Evolutionary conservation across 2,888 invertebrate species (phyloP).

Genomic region (Dryadula phaetusa): DNA sequence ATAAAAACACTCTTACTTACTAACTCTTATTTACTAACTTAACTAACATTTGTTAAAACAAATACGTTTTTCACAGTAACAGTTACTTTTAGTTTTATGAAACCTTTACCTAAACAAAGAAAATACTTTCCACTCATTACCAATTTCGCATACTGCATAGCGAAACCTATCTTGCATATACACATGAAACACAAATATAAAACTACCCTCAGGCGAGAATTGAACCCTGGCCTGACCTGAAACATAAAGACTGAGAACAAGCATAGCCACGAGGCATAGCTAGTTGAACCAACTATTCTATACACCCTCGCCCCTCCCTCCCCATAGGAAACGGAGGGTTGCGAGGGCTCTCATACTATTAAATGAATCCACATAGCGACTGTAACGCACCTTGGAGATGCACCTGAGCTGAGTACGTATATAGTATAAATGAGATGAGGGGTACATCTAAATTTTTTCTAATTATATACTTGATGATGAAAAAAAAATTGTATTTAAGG

Average conservation of each 20-base stretch:
- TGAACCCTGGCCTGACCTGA: conserved; percentile 5
- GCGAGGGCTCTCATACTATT: conserved; percentile 31
- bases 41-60: no score
- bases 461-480: conserved; percentile 4
- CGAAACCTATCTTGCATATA: background rate
- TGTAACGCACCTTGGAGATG: conserved; percentile 10
- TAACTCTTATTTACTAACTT: no score
- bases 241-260: background rate
- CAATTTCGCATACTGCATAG: no score
- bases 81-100: no score
- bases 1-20: no score
- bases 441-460: conserved; percentile 4
- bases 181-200: background rate
- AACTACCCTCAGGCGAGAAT: conserved; percentile 1
- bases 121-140: no score
- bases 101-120: no score
- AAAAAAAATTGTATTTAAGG: background rate
- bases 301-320: conserved; percentile 20
- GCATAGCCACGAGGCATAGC: conserved; percentile 5
- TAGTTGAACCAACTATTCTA: conserved; percentile 12
- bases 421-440: background rate
- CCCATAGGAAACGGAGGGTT: conserved; percentile 25
- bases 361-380: conserved; percentile 21
- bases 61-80: no score
- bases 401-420: background rate